Evolutionary conservation across 2,797 vertebrate genomes (phyloP).

Genomic region (Kryptolebias ocellatus): DNA sequence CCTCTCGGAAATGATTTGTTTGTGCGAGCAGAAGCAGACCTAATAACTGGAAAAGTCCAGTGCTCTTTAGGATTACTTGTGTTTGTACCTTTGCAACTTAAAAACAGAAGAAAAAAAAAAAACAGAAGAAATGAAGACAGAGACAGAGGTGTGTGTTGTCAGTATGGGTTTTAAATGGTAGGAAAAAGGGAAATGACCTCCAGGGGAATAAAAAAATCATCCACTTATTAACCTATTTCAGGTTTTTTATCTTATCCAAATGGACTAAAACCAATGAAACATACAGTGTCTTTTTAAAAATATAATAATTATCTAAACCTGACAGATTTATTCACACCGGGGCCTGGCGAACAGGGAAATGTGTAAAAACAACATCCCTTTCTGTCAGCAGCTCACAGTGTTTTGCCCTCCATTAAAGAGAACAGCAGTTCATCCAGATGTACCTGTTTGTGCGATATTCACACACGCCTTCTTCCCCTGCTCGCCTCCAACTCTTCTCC

Average conservation of each 20-base stretch:
- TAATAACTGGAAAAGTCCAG: background rate
- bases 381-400: conserved; percentile 17
- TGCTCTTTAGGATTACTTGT: background rate
- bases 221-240: background rate
- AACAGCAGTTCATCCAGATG: conserved; percentile 39
- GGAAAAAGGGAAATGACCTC: background rate
- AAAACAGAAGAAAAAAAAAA: too few species aligned
- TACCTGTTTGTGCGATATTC: conserved; percentile 25
- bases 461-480: background rate
- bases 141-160: too few species aligned
- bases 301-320: background rate
- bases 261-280: background rate
- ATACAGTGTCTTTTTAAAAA: too few species aligned
- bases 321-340: conserved; percentile 7
- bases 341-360: conserved; percentile 18
- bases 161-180: background rate
- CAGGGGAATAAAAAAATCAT: background rate
- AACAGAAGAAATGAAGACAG: too few species aligned
- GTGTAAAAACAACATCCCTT: conserved; percentile 15
- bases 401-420: conserved; percentile 2
- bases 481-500: conserved; percentile 19
- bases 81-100: too few species aligned
- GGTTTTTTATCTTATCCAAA: background rate
- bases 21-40: background rate
- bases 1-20: background rate